These are phyloP conservation scores for Sylvilagus floridanus DNA, from an alignment of 2,797 vertebrate species.

Conservation along the genomic window DNA sequence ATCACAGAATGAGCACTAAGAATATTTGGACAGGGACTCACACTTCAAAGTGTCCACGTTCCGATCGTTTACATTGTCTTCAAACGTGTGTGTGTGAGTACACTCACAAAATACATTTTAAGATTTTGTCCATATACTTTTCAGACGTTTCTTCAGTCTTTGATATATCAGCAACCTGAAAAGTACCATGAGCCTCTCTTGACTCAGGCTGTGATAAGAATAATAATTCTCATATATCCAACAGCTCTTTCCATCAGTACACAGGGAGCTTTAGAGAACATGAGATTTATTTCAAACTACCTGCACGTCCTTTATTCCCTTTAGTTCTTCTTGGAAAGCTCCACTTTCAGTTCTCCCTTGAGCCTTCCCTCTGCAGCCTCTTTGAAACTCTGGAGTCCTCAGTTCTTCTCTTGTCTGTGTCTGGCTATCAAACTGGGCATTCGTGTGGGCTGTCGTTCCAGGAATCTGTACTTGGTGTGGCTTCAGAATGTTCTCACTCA, in stretches of 20 bases:
- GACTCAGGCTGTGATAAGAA: not conserved
- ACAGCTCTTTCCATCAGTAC: not conserved
- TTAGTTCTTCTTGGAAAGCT: not conserved
- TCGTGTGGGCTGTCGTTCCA: not conserved
- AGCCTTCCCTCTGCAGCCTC: not conserved
- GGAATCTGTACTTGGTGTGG: not conserved
- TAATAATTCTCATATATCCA: not conserved
- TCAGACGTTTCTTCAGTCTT: constrained; percentile 7
- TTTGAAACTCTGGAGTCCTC: not conserved
- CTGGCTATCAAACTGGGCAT: not conserved
- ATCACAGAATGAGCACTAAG: accelerated
- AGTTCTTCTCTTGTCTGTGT: not conserved
- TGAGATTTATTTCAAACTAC: not conserved
- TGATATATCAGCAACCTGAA: not conserved
- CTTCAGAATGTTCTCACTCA: not conserved
- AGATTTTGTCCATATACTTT: not conserved
- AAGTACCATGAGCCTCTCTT: not conserved
- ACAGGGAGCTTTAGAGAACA: not conserved
- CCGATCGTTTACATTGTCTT: not conserved
- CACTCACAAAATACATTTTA: not conserved
- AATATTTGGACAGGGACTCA: not conserved
- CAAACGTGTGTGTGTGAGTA: not conserved
- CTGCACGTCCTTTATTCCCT: not conserved
- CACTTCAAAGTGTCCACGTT: not conserved
- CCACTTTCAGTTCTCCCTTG: not conserved